Base-by-base conservation (phyloP, 2,888 invertebrate species). In the Lingula anatina region DNA sequence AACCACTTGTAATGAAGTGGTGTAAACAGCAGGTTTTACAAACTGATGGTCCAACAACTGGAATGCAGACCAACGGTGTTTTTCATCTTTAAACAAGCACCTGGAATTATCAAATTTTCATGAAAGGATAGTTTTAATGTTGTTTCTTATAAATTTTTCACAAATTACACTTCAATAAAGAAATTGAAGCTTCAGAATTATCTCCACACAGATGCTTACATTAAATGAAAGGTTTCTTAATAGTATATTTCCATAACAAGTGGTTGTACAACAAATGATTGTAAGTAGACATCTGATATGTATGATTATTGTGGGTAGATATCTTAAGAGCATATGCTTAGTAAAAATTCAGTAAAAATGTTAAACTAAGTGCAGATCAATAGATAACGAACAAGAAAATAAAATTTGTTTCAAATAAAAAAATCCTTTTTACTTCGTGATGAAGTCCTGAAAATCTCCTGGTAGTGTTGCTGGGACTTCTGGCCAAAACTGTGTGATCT, bases 31-130 rank as follows among this genome's bases (percentile, higher is more conserved):
- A n/a, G n/a, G n/a, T n/a, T n/a, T n/a, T n/a, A n/a, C n/a, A 70
- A 92, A 92, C 7, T 83, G 80, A 72, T 94, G 93, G 42, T 85
- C 83, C 25, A 88, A 73, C 24, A 94, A 78, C 74, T 89, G 86
- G 5, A 84, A 83, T 0, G 89, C 86, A 0, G 89, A 85, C 82
- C 86, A 86, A 38, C 89, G 83, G 3, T 83, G 80, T 48, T 84
- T 81, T 67, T 89, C 89, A 61, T 88, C 84, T 64, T 82, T 83
- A 38, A 82, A 80, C 43, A 89, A 71, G 75, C 88, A 89, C 65
- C 85, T 86, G 67, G 44, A 40, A 39, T 9, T 23, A 44, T 7
- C 15, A n/a, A n/a, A n/a, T n/a, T n/a, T n/a, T n/a, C n/a, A n/a
- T n/a, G n/a, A n/a, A n/a, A n/a, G n/a, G n/a, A n/a, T n/a, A n/a